Conservation (phyloP, 2,888 invertebrate genomes). For the Ormyrus labotus region DNA sequence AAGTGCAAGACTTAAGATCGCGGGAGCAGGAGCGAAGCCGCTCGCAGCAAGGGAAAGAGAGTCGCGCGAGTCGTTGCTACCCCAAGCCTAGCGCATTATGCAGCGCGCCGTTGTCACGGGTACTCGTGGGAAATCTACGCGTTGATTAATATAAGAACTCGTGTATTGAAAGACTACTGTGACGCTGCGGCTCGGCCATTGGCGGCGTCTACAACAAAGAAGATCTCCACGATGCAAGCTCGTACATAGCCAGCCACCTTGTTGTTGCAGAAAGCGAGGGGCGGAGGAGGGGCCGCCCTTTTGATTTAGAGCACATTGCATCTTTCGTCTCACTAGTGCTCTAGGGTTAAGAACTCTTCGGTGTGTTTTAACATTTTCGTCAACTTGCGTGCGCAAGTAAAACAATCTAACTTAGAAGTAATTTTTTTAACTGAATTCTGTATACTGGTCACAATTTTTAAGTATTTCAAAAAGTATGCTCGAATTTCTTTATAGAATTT, state of each 20-base stretch:
- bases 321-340: too few relatives aligned
- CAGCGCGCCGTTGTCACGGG: constrained; percentile 10
- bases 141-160: constrained; percentile 56
- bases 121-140: constrained; percentile 56
- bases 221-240: constrained; percentile 21
- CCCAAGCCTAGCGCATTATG: constrained; percentile 21
- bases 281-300: too few relatives aligned
- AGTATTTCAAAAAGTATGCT: too few relatives aligned
- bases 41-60: constrained; percentile 33
- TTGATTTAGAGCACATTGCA: too few relatives aligned
- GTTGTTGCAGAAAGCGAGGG: too few relatives aligned
- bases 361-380: too few relatives aligned
- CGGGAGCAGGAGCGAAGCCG: constrained; percentile 14
- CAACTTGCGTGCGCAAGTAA: too few relatives aligned
- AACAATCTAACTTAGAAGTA: too few relatives aligned
- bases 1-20: constrained; percentile 6
- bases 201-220: constrained; percentile 24
- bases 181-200: constrained; percentile 32
- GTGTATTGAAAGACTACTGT: constrained; percentile 27
- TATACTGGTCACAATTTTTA: too few relatives aligned
- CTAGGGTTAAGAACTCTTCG: too few relatives aligned
- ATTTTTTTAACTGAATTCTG: too few relatives aligned
- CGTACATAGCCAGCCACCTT: neutral
- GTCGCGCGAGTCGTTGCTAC: constrained; percentile 41
- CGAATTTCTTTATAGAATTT: too few relatives aligned